phyloP scores from a whole-genome alignment of 2,113 vertebrate species.

The Buteo buteo region DNA sequence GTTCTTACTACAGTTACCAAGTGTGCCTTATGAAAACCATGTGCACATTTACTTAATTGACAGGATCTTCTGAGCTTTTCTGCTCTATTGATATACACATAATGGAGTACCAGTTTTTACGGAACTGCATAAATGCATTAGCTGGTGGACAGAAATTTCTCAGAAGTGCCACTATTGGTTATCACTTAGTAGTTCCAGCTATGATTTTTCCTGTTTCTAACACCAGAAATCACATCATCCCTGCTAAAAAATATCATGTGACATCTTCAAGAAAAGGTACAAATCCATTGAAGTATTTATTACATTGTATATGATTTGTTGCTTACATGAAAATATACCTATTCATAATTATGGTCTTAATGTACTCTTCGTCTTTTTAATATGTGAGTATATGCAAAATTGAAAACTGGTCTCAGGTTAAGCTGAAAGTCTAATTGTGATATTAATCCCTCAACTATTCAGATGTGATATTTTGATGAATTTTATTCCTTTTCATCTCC shows the following conservation, averaged over 20 bases:
- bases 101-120: neutral
- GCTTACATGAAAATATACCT: neutral
- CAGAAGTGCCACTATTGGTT: neutral
- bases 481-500: neutral
- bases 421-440: accelerated
- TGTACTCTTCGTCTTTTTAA: neutral
- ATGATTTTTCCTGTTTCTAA: neutral
- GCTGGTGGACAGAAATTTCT: neutral
- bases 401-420: neutral
- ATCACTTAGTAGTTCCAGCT: neutral
- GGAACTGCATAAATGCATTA: neutral
- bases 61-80: neutral
- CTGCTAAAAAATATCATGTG: neutral
- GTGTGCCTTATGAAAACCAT: neutral
- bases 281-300: neutral
- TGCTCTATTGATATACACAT: neutral
- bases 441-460: neutral
- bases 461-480: neutral
- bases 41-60: neutral
- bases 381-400: neutral
- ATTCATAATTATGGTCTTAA: neutral
- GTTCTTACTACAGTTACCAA: neutral
- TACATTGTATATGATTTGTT: neutral
- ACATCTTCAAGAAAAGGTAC: neutral
- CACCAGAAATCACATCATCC: neutral